Conservation (phyloP, 2,888 invertebrate species). For the Spisula subtruncata region DNA sequence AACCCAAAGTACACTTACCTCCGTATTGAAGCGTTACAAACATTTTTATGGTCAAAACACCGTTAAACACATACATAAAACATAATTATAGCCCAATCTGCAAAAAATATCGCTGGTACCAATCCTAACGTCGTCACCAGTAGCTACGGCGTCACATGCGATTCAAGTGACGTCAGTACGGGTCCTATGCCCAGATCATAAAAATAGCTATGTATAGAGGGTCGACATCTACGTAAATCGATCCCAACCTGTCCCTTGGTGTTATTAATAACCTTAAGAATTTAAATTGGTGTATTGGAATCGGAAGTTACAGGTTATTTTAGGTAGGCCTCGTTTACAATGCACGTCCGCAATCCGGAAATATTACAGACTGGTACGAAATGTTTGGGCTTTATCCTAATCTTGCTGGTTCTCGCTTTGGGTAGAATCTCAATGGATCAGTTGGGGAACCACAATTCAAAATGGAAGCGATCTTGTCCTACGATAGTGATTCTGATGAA, state of each 20-base stretch:
- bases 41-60: not conserved
- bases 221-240: not conserved
- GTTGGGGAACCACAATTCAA: slow-evolving; percentile 10
- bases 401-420: slow-evolving; percentile 8
- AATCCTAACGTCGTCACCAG: not conserved
- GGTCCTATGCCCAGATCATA: not conserved
- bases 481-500: slow-evolving; percentile 91
- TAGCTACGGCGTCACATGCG: slow-evolving; percentile 5
- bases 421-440: not conserved
- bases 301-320: no score
- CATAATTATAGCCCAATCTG: not conserved
- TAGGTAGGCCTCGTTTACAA: no score
- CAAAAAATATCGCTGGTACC: not conserved
- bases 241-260: not conserved
- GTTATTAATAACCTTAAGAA: not conserved
- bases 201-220: not conserved
- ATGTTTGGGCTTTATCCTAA: not conserved
- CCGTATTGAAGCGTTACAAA: slow-evolving; percentile 29
- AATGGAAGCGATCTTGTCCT: slow-evolving; percentile 91
- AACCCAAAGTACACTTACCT: not conserved
- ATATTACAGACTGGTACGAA: not conserved
- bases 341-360: not conserved
- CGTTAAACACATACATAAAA: not conserved
- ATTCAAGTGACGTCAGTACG: not conserved
- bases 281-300: no score